Evolutionary conservation across 2,888 invertebrate species (phyloP), one percentile per base, ranked within the genome.

Genomic region (Drosophila bunnanda): DNA sequence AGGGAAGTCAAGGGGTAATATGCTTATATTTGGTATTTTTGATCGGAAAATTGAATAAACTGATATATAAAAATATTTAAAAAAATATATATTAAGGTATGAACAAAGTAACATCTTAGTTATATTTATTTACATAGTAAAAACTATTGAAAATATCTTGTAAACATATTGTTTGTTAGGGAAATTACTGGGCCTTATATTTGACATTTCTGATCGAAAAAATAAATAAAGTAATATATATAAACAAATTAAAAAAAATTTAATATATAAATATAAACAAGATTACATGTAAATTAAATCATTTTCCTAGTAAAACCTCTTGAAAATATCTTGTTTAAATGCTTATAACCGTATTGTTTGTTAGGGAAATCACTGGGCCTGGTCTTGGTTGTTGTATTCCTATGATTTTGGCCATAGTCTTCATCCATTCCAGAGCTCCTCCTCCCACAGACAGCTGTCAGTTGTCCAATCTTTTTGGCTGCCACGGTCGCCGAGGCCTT

Each of bases 401-500:
- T 0, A 15, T 5, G 7, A 53, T 17, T 43, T 12, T 28, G 15
- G 15, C 8, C 34, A 52, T 64, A 59, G 60, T 59, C 67, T 62
- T 6, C 4, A 28, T 7, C 57, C 61, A 65, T 32, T 60, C 60
- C 9, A 15, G 32, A 22, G 32, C 10, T 30, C 39, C 39, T 30
- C 39, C 39, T 64, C 62, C 46, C 48, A 17, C n/a, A 13, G 64
- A 50, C 64, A 50, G 62, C 76, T 80, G 85, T 80, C 81, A 85
- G 59, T 76, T 82, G 78, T 69, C 79, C 77, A 82, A 82, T 82
- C 75, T 71, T 65, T 56, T 65, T 56, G 52, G 52, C 43, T 56
- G 32, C 38, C 30, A 17, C 32, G 28, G 48, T 25, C 52, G 62
- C 22, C 53, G 73, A 58, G 44, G 64, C 61, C 77, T 82, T 80